Percentiles rank a stretch among this genome's conserved stretches.
Evolutionary conservation across 2,113 vertebrate species (phyloP).

Genomic region (Heliornis fulica): DNA sequence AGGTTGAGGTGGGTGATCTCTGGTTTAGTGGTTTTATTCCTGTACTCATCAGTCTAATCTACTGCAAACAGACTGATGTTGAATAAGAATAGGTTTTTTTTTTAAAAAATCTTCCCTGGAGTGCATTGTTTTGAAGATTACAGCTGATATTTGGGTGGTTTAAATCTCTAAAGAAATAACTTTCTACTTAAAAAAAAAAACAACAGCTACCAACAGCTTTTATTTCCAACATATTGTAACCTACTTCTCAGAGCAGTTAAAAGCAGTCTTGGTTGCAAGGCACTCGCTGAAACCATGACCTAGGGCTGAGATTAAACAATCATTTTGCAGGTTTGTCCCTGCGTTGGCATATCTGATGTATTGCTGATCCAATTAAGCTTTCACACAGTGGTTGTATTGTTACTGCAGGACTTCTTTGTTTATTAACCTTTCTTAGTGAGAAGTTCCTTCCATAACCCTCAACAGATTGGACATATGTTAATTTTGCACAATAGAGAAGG

Average conservation of each 20-base stretch:
- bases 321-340: neutral
- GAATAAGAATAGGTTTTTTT: neutral
- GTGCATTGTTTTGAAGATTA: neutral
- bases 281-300: slow-evolving; percentile 1
- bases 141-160: neutral
- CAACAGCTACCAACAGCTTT: neutral
- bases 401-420: slow-evolving; percentile 43
- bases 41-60: neutral
- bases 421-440: slow-evolving; percentile 32
- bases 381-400: slow-evolving; percentile 35
- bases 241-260: neutral
- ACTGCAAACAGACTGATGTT: neutral
- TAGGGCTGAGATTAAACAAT: slow-evolving; percentile 1
- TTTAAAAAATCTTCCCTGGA: neutral
- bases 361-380: slow-evolving; percentile 58
- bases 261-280: neutral
- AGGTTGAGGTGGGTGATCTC: neutral
- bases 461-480: slow-evolving; percentile 17
- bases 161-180: neutral
- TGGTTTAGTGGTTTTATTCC: neutral
- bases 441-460: neutral
- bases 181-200: neutral
- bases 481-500: neutral
- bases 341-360: slow-evolving; percentile 21
- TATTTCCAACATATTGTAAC: neutral